These are phyloP conservation scores for Procambarus clarkii DNA, from an alignment of 1,140 invertebrate species.

Conservation along the genomic window DNA sequence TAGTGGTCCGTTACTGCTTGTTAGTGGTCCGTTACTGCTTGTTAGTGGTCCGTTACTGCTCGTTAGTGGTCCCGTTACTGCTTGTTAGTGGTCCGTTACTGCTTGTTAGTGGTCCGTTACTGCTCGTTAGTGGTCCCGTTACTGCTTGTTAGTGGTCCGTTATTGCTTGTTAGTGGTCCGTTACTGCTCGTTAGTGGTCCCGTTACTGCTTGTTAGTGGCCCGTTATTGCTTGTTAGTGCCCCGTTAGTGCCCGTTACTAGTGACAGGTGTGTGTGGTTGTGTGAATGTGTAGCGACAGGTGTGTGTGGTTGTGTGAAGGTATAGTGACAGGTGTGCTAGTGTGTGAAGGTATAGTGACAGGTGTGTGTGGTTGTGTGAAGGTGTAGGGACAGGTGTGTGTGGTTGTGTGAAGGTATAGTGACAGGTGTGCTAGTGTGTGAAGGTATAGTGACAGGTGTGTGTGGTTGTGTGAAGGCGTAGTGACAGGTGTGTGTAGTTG, in stretches of 20 bases:
- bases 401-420: background rate
- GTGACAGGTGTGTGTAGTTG: background rate
- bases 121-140: no score
- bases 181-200: no score
- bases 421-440: background rate
- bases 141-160: no score
- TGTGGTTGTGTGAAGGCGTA: background rate
- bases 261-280: background rate
- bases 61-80: no score
- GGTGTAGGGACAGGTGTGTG: background rate
- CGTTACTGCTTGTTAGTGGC: no score
- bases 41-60: conserved; percentile 80
- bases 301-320: background rate
- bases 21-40: conserved; percentile 76
- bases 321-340: background rate
- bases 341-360: background rate
- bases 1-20: no score
- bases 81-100: no score
- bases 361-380: background rate
- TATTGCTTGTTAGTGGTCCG: no score
- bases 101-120: no score
- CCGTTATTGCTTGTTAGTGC: no score
- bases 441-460: background rate
- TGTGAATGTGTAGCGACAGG: background rate
- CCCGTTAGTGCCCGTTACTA: no score